phyloP scores from a whole-genome alignment of 1,140 invertebrate genomes.

The Lanistes nyassanus region DNA sequence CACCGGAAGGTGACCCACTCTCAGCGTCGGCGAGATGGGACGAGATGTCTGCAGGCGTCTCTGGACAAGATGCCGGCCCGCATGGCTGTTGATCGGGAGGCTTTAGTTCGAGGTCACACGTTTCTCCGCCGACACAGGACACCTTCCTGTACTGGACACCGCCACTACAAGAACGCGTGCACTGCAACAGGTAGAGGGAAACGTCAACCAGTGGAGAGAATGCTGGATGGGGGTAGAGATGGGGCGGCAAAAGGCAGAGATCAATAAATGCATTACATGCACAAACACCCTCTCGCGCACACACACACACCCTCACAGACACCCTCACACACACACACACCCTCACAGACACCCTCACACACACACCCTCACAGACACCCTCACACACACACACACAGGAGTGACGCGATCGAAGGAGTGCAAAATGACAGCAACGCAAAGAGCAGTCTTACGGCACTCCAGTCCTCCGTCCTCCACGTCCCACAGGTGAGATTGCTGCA shows the following conservation, averaged over 20 bases:
- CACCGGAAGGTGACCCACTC: background rate
- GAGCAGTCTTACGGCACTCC: conserved; percentile 59
- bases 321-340: too few species aligned
- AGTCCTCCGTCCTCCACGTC: conserved; percentile 62
- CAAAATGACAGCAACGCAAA: too few species aligned
- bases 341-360: too few species aligned
- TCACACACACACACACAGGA: too few species aligned
- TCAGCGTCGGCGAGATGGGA: background rate
- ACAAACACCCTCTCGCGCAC: too few species aligned
- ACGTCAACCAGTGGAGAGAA: too few species aligned
- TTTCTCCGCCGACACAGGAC: conserved; percentile 37
- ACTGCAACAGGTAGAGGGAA: conserved; percentile 44
- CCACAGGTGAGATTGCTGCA: conserved; percentile 67
- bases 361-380: too few species aligned
- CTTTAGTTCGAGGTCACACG: conserved; percentile 43
- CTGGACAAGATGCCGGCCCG: conserved; percentile 28
- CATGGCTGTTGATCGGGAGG: conserved; percentile 42
- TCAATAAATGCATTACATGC: too few species aligned
- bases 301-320: too few species aligned
- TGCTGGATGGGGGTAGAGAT: too few species aligned
- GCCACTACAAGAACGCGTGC: conserved; percentile 54
- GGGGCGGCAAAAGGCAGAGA: too few species aligned
- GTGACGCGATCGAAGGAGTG: too few species aligned
- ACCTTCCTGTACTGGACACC: conserved; percentile 58
- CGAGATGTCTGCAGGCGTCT: background rate